Conservation (phyloP, 2,888 invertebrate genomes). For the Andrena haemorrhoa region DNA sequence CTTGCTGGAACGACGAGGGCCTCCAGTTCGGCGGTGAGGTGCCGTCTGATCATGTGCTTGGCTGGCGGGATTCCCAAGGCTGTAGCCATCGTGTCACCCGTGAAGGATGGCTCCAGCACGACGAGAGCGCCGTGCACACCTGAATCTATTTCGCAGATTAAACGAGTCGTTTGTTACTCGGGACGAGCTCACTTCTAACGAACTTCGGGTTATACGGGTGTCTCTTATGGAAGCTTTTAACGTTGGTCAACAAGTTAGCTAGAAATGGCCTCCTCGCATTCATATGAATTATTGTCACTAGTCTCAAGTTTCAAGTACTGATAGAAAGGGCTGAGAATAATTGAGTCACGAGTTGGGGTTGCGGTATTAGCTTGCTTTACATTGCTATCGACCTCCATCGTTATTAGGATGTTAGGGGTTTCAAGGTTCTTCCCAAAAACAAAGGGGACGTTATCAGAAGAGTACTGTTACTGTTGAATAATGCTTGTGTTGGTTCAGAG, state of each 20-base stretch:
- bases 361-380: background rate
- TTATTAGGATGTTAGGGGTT: background rate
- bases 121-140: constrained; percentile 98
- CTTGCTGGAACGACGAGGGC: constrained; percentile 96
- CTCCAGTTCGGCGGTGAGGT: constrained; percentile 96
- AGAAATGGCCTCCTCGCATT: background rate
- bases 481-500: background rate
- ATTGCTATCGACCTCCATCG: background rate
- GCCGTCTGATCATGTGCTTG: constrained; percentile 96
- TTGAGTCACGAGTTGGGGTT: too few relatives aligned
- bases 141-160: constrained; percentile 88
- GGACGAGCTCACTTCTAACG: background rate
- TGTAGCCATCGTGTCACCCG: constrained; percentile 97
- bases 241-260: background rate
- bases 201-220: background rate
- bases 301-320: too few relatives aligned
- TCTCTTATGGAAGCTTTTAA: background rate
- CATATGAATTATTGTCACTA: background rate
- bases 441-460: background rate
- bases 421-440: background rate
- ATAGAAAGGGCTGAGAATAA: too few relatives aligned
- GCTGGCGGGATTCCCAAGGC: constrained; percentile 96
- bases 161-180: background rate
- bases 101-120: constrained; percentile 96
- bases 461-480: background rate